Percentiles rank a stretch among this genome's conserved stretches.
Conservation (phyloP, 2,113 vertebrate genomes). For the Ardeotis arabs region DNA sequence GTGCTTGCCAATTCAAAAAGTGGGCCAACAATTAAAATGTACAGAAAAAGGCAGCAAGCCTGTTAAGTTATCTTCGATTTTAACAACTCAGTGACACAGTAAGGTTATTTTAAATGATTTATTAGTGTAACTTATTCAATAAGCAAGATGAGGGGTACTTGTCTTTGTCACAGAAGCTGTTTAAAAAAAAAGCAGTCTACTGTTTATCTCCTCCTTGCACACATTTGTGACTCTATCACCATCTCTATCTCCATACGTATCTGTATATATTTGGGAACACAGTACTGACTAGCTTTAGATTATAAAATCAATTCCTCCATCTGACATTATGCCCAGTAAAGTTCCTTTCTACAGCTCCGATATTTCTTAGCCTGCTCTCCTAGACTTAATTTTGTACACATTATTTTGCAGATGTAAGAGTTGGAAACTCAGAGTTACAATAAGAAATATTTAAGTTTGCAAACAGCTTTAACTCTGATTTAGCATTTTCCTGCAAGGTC, state of each 20-base stretch:
- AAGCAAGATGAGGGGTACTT: background rate
- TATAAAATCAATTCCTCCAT: background rate
- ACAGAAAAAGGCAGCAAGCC: background rate
- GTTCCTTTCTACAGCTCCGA: background rate
- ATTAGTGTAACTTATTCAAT: background rate
- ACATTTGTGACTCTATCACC: background rate
- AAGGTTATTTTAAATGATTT: background rate
- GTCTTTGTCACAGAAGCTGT: background rate
- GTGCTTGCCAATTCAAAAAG: background rate
- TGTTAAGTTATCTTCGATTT: background rate
- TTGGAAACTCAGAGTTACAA: background rate
- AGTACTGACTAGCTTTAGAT: background rate
- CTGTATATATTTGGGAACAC: background rate
- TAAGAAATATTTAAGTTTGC: background rate
- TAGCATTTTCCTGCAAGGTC: background rate
- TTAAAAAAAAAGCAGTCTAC: background rate
- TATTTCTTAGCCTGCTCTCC: background rate
- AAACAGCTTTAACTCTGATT: background rate
- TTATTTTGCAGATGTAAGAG: background rate
- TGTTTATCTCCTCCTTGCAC: background rate
- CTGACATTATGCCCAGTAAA: background rate
- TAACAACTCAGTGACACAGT: background rate
- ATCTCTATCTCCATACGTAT: background rate
- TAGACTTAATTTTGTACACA: background rate
- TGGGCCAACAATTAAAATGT: background rate